These are phyloP conservation scores for Chymomyza fuscimana DNA, from an alignment of 2,888 invertebrate genomes.

Conservation along the genomic window DNA sequence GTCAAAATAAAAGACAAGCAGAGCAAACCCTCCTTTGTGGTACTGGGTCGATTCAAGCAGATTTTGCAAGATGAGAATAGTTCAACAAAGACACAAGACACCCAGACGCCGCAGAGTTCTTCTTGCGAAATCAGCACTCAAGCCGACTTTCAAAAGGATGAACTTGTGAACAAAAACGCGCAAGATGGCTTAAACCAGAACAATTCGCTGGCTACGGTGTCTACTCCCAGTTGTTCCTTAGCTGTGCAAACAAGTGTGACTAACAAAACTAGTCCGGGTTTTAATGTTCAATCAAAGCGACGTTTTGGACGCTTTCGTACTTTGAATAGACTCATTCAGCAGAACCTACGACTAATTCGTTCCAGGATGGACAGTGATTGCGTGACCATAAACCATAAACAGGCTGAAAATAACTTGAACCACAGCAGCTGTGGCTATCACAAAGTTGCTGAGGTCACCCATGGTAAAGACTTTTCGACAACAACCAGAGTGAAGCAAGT, in stretches of 20 bases:
- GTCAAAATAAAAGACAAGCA: slow-evolving; percentile 40
- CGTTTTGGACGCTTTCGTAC: not conserved
- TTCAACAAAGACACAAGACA: not conserved
- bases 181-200: not conserved
- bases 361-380: not conserved
- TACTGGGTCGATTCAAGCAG: slow-evolving; percentile 32
- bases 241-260: not conserved
- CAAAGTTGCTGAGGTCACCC: not conserved
- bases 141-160: slow-evolving; percentile 46
- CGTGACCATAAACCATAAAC: not conserved
- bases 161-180: slow-evolving; percentile 29
- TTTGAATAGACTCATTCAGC: not conserved
- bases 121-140: slow-evolving; percentile 30
- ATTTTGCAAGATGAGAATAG: slow-evolving; percentile 20
- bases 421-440: not conserved
- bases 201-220: not conserved
- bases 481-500: too few relatives aligned
- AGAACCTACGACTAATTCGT: not conserved
- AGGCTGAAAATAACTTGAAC: not conserved
- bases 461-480: not conserved
- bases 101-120: slow-evolving; percentile 28
- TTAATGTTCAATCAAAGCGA: not conserved
- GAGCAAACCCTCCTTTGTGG: slow-evolving; percentile 55
- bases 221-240: slow-evolving; percentile 14
- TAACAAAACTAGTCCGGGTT: too few relatives aligned